A percentile compares a stretch with the other conserved stretches of the same genome.
Conservation (phyloP, 2,113 vertebrate species). For the Eurystomus gularis region DNA sequence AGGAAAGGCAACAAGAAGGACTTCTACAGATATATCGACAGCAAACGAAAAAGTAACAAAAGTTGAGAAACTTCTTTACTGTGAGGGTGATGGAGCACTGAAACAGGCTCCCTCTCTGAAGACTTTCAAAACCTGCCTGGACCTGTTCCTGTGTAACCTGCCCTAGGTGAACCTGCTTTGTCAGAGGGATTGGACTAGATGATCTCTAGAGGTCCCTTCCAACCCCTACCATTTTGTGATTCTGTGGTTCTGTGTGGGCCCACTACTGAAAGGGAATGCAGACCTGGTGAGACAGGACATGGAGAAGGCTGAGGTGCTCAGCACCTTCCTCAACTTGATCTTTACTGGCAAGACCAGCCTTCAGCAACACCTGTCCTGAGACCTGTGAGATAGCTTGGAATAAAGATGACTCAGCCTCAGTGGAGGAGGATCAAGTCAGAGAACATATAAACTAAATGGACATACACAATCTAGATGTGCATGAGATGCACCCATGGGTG, state of each 20-base stretch:
- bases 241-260: too few relatives aligned
- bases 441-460: not conserved
- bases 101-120: too few relatives aligned
- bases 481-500: not conserved
- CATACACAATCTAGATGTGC: not conserved
- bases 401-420: not conserved
- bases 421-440: not conserved
- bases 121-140: too few relatives aligned
- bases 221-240: too few relatives aligned
- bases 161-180: too few relatives aligned
- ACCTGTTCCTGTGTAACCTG: too few relatives aligned
- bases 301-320: not conserved
- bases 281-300: not conserved
- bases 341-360: not conserved
- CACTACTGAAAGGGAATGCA: accelerated
- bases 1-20: not conserved
- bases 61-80: too few relatives aligned
- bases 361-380: not conserved
- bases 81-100: too few relatives aligned
- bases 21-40: not conserved
- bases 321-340: not conserved
- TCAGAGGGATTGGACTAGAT: too few relatives aligned
- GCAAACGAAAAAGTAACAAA: not conserved
- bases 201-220: too few relatives aligned
- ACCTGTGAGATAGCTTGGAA: not conserved